phyloP scores from a whole-genome alignment of 1,140 invertebrate species.

The Thaumetopoea pityocampa region DNA sequence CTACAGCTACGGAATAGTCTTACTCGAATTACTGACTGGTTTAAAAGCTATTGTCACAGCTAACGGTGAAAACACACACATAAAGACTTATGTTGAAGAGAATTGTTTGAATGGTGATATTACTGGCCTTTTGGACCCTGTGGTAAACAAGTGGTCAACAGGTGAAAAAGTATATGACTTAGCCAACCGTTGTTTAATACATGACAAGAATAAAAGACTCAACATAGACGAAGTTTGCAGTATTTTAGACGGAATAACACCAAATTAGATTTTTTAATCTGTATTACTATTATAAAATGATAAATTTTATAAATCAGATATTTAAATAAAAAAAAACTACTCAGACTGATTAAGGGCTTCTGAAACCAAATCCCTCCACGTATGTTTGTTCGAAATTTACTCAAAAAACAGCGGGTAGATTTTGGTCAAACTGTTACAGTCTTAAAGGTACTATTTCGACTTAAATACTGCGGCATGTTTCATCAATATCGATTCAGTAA shows the following conservation, averaged over 20 bases:
- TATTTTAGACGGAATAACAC: constrained; percentile 31
- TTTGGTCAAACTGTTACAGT: no score
- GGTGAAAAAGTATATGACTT: constrained; percentile 45
- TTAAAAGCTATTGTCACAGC: constrained; percentile 76
- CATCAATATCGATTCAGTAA: no score
- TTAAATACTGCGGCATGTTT: no score
- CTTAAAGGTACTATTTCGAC: no score
- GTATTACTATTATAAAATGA: constrained; percentile 3
- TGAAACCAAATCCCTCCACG: no score
- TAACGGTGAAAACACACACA: constrained; percentile 44
- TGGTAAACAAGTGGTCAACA: constrained; percentile 40
- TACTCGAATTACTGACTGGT: constrained; percentile 83
- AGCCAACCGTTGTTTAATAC: constrained; percentile 40
- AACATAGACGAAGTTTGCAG: constrained; percentile 44
- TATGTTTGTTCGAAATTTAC: no score
- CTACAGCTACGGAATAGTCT: constrained; percentile 87
- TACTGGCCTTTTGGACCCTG: constrained; percentile 35
- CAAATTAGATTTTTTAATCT: constrained; percentile 3
- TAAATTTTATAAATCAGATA: neutral
- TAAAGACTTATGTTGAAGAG: constrained; percentile 55
- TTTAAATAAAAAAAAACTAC: no score
- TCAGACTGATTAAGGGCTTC: no score
- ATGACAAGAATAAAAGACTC: constrained; percentile 42
- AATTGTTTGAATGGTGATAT: constrained; percentile 37
- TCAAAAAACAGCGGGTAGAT: no score